Base-by-base conservation (phyloP, 1,140 invertebrate genomes). In the Oreohelix idahoensis region DNA sequence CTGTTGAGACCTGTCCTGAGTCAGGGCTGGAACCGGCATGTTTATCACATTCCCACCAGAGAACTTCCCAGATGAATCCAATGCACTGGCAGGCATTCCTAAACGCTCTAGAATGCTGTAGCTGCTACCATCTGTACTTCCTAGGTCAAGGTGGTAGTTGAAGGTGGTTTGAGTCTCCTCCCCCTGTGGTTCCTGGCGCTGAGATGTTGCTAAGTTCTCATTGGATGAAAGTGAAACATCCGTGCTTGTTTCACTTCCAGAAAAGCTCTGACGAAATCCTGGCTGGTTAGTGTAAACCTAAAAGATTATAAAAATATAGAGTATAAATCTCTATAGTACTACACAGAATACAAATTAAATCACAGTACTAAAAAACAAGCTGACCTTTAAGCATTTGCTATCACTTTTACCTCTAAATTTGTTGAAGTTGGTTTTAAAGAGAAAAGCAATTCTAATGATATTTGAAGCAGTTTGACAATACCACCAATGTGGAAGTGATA, bases 141-240 rank as follows among this genome's bases (percentile, higher is more conserved):
- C 82, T 23, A 86, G 74, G 51, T 89, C 88, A 63, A 87, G 83
- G 17, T 86, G 76, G n/a, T 87, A 80, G 81, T 87, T 87, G 36
- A 86, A 53, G 36, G 81, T 81, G 15, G 87, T 74, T 51, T 87
- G 84, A 49, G 90, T 93, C 92, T 98, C 97, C 92, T 98, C 96
- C 13, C 97, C 97, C 92, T 98, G 97, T 17, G 97, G 97, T 90
- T 98, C 97, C 89, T 98, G 97, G 51, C 97, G 93, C 29, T 96
- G 97, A 87, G 96, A 97, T 85, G 96, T 96, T 45, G 96, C 97
- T 83, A 98, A 93, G 92, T 97, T 97, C 92, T 97, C 97, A 85
- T 96, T 97, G 15, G 96, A 97, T 13, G 91, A 92, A 45, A 96
- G 97, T 49, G 96, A 97, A 73, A 97, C 95, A 94, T 97, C 96